phyloP scores from a whole-genome alignment of 1,140 invertebrate species.

The Drosophila takahashii region DNA sequence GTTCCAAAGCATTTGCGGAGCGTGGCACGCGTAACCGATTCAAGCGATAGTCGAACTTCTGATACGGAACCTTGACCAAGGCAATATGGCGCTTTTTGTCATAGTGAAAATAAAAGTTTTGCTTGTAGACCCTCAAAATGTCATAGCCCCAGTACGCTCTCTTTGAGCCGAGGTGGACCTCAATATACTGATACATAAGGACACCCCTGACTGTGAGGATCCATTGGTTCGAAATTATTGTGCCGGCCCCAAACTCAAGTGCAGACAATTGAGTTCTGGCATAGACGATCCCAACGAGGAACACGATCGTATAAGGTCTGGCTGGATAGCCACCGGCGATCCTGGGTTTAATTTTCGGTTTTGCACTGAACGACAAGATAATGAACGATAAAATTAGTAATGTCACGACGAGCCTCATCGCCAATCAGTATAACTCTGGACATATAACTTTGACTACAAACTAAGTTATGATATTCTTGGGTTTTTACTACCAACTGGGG shows the following conservation, averaged over 20 bases:
- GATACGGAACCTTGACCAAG: neutral
- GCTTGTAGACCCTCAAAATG: neutral
- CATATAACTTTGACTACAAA: neutral
- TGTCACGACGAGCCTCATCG: neutral
- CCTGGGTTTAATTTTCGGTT: neutral
- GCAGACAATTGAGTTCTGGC: neutral
- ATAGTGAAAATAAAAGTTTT: neutral
- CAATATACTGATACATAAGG: neutral
- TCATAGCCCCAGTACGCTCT: neutral
- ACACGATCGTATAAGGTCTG: neutral
- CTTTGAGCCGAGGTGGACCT: neutral
- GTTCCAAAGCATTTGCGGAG: neutral
- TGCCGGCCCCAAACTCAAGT: neutral
- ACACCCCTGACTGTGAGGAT: neutral
- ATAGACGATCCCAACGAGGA: neutral
- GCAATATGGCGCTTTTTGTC: neutral
- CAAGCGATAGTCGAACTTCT: neutral
- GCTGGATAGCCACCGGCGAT: neutral
- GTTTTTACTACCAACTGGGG: no score
- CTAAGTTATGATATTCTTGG: no score
- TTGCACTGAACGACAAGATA: no score
- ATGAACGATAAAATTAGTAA: neutral
- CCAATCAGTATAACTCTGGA: neutral
- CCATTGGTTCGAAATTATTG: conserved; percentile 5
- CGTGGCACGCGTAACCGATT: neutral